Evolutionary conservation across 23 tunicate genomes (phyloP), one percentile per base, ranked within the genome.

Genomic region (Clavelina lepadiformis): DNA sequence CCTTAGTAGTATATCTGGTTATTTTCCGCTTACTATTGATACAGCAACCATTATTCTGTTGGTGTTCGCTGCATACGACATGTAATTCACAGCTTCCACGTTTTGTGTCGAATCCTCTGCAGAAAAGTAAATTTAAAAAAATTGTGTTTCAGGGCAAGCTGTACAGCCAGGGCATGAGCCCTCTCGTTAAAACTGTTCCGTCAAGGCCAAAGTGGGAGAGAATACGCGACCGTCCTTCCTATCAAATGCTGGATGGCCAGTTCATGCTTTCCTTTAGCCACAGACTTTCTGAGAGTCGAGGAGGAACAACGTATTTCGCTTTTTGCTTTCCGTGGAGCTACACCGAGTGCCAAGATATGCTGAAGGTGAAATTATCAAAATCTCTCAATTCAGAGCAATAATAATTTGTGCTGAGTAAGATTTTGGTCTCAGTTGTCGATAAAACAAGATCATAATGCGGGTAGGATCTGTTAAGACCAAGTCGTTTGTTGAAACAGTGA

Each of bases 91-190:
- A n/a, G n/a, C n/a, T n/a, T n/a, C n/a, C n/a, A n/a, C n/a, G n/a
- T n/a, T n/a, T n/a, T n/a, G n/a, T n/a, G n/a, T n/a, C n/a, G n/a
- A n/a, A n/a, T n/a, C n/a, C n/a, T n/a, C n/a, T n/a, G n/a, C n/a
- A n/a, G n/a, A n/a, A 11, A 41, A 41, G 49, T 15, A 11, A 41
- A 41, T 41, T 41, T 41, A 11, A 7, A 13, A 13, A 53, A 58
- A 38, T 72, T 15, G 6, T 55, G 32, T 49, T 33, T 15, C 71
- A 87, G 78, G 83, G 94, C 15, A 93, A 93, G 51, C 75, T 93
- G 0, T 93, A 80, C 83, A 93, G 86, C 47, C 98, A 93, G 69
- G 98, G 98, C 18, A 93, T 93, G 98, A 35, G 61, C 22, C 98
- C 98, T 13, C 68, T 93, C 27, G 96, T 88, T 3, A 76, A 47